Percentiles rank a stretch among this genome's conserved stretches.
Conservation (phyloP, 1,140 invertebrate species). For the Drosophila nebulosa region DNA sequence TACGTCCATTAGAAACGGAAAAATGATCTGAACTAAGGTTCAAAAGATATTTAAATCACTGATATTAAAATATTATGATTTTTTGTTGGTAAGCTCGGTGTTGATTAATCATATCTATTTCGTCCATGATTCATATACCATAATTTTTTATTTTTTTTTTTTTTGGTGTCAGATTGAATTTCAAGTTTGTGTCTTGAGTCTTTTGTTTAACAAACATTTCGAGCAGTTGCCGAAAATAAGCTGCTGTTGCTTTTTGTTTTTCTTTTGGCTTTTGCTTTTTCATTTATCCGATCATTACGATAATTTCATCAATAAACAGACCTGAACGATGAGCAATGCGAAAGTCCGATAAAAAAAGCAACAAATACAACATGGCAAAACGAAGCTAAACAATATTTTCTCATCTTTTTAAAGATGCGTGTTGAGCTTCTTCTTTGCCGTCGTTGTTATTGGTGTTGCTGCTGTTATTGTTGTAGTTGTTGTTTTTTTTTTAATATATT, state of each 20-base stretch:
- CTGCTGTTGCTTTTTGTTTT: constrained; percentile 8
- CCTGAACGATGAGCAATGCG: constrained; percentile 63
- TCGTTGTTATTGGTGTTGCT: constrained; percentile 10
- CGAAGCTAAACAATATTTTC: constrained; percentile 57
- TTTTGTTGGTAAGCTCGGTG: no score
- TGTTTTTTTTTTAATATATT: constrained; percentile 41
- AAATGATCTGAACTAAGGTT: no score
- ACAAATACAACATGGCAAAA: constrained; percentile 13
- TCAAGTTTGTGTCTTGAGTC: constrained; percentile 9
- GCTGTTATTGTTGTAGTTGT: background rate
- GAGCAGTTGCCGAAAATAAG: constrained; percentile 12
- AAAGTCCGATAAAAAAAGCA: constrained; percentile 65
- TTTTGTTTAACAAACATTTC: constrained; percentile 8
- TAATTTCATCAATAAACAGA: constrained; percentile 73
- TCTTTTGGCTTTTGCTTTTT: background rate
- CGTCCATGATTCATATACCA: no score
- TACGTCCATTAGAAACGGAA: no score
- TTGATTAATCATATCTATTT: no score
- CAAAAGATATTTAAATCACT: no score
- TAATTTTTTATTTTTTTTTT: no score
- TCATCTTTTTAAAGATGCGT: constrained; percentile 59
- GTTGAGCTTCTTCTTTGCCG: background rate
- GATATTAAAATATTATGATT: no score
- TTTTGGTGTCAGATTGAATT: background rate
- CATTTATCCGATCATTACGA: constrained; percentile 49